phyloP scores from a whole-genome alignment of 2,113 vertebrate genomes.

The Zapornia atra region DNA sequence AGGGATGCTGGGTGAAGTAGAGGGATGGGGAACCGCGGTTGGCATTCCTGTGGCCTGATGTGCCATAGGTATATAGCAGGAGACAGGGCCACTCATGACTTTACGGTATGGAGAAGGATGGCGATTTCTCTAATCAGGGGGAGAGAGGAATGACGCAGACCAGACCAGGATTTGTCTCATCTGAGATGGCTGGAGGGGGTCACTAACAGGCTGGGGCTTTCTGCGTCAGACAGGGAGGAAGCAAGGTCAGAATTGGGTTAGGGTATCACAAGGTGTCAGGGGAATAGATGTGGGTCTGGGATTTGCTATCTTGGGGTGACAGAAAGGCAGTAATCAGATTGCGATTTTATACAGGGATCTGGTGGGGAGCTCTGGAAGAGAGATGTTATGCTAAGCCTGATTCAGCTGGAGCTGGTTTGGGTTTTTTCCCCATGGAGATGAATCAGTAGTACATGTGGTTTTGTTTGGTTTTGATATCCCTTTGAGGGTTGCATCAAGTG shows the following conservation, averaged over 20 bases:
- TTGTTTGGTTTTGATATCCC: not conserved
- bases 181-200: not conserved
- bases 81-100: not conserved
- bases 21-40: not conserved
- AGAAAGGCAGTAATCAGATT: not conserved
- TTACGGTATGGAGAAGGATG: not conserved
- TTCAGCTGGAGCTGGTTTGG: not conserved
- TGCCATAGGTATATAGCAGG: not conserved
- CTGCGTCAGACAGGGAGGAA: not conserved
- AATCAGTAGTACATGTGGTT: not conserved
- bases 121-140: not conserved
- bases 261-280: not conserved
- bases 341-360: not conserved
- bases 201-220: not conserved
- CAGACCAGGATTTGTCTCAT: not conserved
- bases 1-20: not conserved
- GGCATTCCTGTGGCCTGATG: not conserved
- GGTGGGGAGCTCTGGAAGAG: not conserved
- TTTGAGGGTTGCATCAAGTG: not conserved
- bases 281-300: not conserved
- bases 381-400: not conserved
- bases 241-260: not conserved
- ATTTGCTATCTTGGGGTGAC: not conserved
- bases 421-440: not conserved
- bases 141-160: not conserved